Conservation (phyloP, 2,113 vertebrate species). For the Stercorarius parasiticus region DNA sequence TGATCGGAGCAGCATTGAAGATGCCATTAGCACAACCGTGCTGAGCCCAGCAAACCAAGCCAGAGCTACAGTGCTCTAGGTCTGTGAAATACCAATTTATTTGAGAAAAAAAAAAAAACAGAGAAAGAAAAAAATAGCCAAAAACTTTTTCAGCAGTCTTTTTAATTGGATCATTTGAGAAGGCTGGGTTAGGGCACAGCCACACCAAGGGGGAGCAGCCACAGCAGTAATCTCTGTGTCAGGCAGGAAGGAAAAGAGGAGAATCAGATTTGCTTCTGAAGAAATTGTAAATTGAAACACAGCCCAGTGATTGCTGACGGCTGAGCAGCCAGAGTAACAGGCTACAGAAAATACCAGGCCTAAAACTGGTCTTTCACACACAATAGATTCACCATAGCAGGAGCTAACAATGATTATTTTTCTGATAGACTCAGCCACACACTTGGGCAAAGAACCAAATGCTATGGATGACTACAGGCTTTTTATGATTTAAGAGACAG, state of each 20-base stretch:
- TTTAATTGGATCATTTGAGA: not conserved
- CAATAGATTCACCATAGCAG: not conserved
- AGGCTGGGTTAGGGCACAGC: not conserved
- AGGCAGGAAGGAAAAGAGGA: not conserved
- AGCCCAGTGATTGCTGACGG: not conserved
- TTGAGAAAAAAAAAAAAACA: not conserved
- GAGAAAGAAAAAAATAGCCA: not conserved
- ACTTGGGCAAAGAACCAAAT: not conserved
- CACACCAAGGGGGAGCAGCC: not conserved
- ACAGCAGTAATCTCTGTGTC: not conserved
- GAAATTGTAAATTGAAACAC: not conserved
- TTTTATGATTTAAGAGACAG: not conserved
- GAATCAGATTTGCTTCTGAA: not conserved
- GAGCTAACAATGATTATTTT: not conserved
- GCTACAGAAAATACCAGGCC: not conserved
- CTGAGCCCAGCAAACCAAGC: not conserved
- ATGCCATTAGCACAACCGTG: not conserved
- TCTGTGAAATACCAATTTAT: not conserved
- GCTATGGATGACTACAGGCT: not conserved
- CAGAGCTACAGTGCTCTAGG: not conserved
- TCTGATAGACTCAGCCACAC: not conserved
- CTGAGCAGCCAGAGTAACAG: not conserved
- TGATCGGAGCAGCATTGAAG: accelerated
- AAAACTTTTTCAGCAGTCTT: not conserved
- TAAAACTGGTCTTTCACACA: not conserved